phyloP scores from a whole-genome alignment of 2,888 invertebrate genomes.

The Vesta saturnalis region DNA sequence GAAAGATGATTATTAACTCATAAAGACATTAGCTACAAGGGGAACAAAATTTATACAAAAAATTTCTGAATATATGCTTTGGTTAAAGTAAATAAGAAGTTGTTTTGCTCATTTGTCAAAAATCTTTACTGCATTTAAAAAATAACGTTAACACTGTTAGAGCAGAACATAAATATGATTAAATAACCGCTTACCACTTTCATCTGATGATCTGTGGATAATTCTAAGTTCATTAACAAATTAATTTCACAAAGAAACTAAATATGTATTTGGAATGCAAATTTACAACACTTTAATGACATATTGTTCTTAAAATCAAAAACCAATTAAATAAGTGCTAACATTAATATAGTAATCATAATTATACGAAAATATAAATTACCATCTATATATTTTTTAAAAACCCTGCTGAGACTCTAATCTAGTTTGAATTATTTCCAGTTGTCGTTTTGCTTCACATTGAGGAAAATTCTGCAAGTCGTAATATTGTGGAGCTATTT shows the following conservation, averaged over 20 bases:
- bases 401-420: conserved; percentile 89
- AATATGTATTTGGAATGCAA: conserved; percentile 43
- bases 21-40: no score
- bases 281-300: conserved; percentile 28
- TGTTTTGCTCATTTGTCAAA: no score
- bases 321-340: conserved; percentile 28
- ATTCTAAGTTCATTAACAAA: no score
- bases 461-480: conserved; percentile 98
- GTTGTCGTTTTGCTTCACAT: conserved; percentile 94
- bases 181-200: no score
- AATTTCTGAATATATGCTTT: no score
- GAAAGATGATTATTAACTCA: no score
- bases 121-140: no score
- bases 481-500: conserved; percentile 97
- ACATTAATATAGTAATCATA: conserved; percentile 10
- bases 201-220: no score
- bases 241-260: conserved; percentile 11
- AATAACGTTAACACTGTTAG: no score
- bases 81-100: no score
- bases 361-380: conserved; percentile 34
- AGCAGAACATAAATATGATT: no score
- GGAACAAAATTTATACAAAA: no score
- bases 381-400: conserved; percentile 61
- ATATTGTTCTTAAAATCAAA: conserved; percentile 22
- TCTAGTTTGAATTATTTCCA: conserved; percentile 87